Evolutionary conservation across 2,888 invertebrate species (phyloP).

Genomic region (Dynastes maya): DNA sequence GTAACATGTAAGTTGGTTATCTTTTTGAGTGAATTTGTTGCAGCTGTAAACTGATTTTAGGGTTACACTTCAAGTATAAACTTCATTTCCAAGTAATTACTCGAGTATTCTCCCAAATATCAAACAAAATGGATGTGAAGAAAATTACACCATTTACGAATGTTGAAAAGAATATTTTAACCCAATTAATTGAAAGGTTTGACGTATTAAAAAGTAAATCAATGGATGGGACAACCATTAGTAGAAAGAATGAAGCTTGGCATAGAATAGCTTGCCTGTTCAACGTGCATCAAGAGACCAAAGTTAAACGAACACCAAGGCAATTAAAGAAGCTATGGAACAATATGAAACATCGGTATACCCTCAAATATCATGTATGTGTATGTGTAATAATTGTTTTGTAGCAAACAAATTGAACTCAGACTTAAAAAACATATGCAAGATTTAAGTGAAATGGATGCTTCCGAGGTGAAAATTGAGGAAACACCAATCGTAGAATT

Average conservation of each 20-base stretch:
- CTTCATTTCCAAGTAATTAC: not conserved
- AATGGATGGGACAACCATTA: conserved; percentile 21
- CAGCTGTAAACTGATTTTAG: not conserved
- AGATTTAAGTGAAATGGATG: not conserved
- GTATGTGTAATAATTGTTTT: not conserved
- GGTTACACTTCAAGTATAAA: conserved; percentile 10
- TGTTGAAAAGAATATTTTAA: conserved; percentile 23
- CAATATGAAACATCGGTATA: conserved; percentile 39
- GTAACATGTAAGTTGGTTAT: too few species aligned
- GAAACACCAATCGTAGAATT: conserved; percentile 27
- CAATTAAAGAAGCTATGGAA: conserved; percentile 38
- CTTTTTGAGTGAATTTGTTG: too few species aligned
- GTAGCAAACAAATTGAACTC: conserved; percentile 33
- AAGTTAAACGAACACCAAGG: conserved; percentile 13
- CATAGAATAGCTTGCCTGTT: conserved; percentile 32
- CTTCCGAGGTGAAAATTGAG: conserved; percentile 21
- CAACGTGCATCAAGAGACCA: conserved; percentile 35
- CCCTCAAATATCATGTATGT: not conserved
- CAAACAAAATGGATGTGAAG: conserved; percentile 28
- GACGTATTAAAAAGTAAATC: conserved; percentile 37
- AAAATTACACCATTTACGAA: conserved; percentile 18
- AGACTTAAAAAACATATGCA: conserved; percentile 31
- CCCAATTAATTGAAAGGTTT: conserved; percentile 30
- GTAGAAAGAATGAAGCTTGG: conserved; percentile 37
- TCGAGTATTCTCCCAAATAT: not conserved